These are phyloP conservation scores for Athalia cordata DNA, from an alignment of 2,888 invertebrate species.

Conservation along the genomic window DNA sequence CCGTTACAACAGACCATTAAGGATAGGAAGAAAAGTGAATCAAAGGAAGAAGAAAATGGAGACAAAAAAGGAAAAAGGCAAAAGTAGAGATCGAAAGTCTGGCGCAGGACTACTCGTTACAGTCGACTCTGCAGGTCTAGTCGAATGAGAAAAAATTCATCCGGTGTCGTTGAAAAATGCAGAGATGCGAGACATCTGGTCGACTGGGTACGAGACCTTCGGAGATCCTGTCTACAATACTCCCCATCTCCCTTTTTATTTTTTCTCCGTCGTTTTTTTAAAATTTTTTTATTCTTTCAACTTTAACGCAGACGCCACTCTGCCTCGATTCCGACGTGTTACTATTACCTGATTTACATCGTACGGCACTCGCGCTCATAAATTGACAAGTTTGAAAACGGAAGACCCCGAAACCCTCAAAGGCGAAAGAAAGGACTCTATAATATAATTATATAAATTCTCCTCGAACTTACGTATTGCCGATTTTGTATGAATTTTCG, in stretches of 20 bases:
- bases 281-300: neutral
- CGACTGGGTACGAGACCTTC: conserved; percentile 20
- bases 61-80: neutral
- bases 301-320: neutral
- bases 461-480: too few species aligned
- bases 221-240: conserved; percentile 4
- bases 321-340: conserved; percentile 20
- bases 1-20: neutral
- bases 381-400: neutral
- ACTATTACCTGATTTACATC: conserved; percentile 2
- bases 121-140: conserved; percentile 26
- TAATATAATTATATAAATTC: too few species aligned
- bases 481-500: too few species aligned
- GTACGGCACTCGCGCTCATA: neutral
- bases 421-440: neutral
- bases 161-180: conserved; percentile 43
- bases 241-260: neutral
- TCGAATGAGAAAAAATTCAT: conserved; percentile 31
- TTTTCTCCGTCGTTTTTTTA: neutral
- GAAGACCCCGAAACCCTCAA: neutral
- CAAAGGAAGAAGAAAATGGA: neutral
- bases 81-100: neutral
- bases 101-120: neutral
- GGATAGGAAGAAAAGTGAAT: neutral
- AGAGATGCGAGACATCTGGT: conserved; percentile 40